Conservation (phyloP, 2,888 invertebrate genomes). For the Antheraea assamensis region DNA sequence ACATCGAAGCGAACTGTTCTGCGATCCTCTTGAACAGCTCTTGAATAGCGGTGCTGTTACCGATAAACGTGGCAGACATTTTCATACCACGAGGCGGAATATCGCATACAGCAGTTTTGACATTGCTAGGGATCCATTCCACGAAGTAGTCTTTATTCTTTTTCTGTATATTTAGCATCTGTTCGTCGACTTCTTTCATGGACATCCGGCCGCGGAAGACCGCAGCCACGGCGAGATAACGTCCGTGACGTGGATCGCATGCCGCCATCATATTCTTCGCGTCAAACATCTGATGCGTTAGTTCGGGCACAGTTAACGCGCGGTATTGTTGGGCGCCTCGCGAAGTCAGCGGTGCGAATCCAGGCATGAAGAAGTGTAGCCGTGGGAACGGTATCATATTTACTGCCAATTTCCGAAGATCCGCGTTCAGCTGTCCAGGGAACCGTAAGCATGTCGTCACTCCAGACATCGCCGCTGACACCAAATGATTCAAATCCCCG, state of each 20-base stretch:
- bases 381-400: slow-evolving; percentile 88
- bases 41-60: slow-evolving; percentile 92
- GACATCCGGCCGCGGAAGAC: slow-evolving; percentile 95
- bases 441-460: slow-evolving; percentile 70
- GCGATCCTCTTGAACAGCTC: slow-evolving; percentile 93
- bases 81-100: slow-evolving; percentile 88
- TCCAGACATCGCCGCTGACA: slow-evolving; percentile 68
- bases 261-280: slow-evolving; percentile 98
- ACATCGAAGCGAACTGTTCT: slow-evolving; percentile 94
- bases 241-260: slow-evolving; percentile 93
- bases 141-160: slow-evolving; percentile 89
- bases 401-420: slow-evolving; percentile 81
- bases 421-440: slow-evolving; percentile 84
- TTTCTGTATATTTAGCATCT: slow-evolving; percentile 89
- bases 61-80: slow-evolving; percentile 94
- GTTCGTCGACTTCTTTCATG: slow-evolving; percentile 94
- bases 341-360: slow-evolving; percentile 86
- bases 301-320: slow-evolving; percentile 92
- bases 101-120: slow-evolving; percentile 90
- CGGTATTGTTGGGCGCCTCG: slow-evolving; percentile 92
- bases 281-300: slow-evolving; percentile 95
- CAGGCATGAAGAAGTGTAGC: slow-evolving; percentile 81
- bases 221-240: slow-evolving; percentile 93
- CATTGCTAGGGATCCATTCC: slow-evolving; percentile 91
- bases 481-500: slow-evolving; percentile 85